Evolutionary conservation across 2,797 vertebrate genomes (phyloP).

Genomic region (Arremon brunneinucha): DNA sequence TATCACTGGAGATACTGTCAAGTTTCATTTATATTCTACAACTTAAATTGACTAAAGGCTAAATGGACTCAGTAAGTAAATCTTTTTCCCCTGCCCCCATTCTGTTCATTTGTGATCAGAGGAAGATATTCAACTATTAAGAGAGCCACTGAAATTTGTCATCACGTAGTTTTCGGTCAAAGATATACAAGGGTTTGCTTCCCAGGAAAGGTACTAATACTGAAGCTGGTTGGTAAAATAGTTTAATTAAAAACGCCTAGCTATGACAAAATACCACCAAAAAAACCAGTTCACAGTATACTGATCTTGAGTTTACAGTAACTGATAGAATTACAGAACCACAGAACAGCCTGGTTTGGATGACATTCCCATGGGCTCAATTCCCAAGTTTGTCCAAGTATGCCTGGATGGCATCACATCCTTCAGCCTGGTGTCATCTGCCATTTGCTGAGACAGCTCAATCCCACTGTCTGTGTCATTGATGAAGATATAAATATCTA

Average conservation of each 20-base stretch:
- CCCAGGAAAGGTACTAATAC: not conserved
- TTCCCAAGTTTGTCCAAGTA: not conserved
- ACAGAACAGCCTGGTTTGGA: not conserved
- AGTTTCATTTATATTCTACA: not conserved
- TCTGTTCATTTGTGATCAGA: not conserved
- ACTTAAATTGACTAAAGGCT: not conserved
- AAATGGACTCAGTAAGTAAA: not conserved
- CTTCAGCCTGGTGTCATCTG: not conserved
- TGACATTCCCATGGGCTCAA: not conserved
- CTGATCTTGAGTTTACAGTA: not conserved
- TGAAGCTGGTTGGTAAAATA: not conserved
- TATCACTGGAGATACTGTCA: not conserved
- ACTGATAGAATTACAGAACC: not conserved
- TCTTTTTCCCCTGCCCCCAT: not conserved
- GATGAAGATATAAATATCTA: not conserved
- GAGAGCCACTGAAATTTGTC: not conserved
- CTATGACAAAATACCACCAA: not conserved
- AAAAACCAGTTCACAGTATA: not conserved
- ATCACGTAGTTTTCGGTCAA: not conserved
- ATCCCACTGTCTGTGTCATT: not conserved
- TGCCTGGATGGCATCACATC: no score
- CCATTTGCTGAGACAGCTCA: not conserved
- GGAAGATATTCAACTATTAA: not conserved
- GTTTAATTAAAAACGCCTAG: not conserved
- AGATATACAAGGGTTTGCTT: not conserved